A percentile compares a stretch with the other conserved stretches of the same genome.
These are phyloP conservation scores for Tarsius wallacei DNA, from an alignment of 2,797 vertebrate genomes.

Conservation along the genomic window DNA sequence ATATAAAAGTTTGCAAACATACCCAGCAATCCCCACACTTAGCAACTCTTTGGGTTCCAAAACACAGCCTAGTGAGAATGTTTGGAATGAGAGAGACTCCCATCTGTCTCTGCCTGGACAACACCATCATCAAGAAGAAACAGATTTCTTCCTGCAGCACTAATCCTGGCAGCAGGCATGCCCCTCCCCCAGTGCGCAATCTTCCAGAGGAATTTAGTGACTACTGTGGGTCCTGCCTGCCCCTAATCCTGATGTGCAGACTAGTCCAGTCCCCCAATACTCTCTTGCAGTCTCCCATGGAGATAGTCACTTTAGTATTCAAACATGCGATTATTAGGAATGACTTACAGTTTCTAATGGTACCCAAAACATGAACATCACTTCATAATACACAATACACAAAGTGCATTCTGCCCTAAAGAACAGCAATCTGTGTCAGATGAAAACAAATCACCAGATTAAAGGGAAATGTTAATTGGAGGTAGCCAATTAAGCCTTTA, in stretches of 20 bases:
- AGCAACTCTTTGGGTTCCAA: background rate
- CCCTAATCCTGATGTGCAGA: background rate
- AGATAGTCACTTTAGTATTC: background rate
- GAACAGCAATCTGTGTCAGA: conserved; percentile 44
- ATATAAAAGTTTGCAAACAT: background rate
- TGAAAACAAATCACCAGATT: conserved; percentile 70
- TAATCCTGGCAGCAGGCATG: background rate
- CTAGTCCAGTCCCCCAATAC: background rate
- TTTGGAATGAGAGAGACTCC: background rate
- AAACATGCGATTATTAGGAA: background rate
- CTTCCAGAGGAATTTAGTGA: too few relatives aligned
- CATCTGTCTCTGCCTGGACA: background rate
- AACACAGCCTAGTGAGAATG: background rate
- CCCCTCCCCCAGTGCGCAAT: rapidly evolving
- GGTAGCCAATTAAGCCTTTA: conserved; percentile 69
- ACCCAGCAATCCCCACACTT: background rate
- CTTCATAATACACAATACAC: background rate
- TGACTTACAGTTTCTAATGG: background rate
- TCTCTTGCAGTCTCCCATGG: background rate
- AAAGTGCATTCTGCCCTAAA: background rate
- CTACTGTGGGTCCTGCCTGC: too few relatives aligned
- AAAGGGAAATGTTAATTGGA: conserved; percentile 77
- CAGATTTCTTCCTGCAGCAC: background rate
- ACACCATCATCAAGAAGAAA: background rate
- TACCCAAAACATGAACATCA: background rate